Evolutionary conservation across 2,888 invertebrate genomes (phyloP).

Genomic region (Campoplex nolae): DNA sequence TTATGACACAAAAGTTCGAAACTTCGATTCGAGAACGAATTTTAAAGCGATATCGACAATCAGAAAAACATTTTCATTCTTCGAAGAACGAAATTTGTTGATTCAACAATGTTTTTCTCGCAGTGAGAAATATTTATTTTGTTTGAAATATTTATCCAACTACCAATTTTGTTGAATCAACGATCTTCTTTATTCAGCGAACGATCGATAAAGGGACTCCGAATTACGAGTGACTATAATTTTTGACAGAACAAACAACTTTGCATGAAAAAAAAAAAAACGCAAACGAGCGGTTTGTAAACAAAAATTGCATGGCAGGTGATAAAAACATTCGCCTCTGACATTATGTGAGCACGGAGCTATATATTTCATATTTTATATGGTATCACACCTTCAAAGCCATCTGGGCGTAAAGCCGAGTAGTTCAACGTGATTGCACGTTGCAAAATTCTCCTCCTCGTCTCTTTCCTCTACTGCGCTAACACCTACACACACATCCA

Average conservation of each 20-base stretch:
- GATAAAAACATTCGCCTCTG: background rate
- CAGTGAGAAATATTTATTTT: too few relatives aligned
- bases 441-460: background rate
- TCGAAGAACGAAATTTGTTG: background rate
- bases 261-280: background rate
- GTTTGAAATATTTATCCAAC: too few relatives aligned
- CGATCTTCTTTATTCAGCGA: too few relatives aligned
- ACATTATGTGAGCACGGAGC: constrained; percentile 8
- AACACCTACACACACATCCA: background rate
- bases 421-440: constrained; percentile 55
- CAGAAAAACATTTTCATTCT: background rate
- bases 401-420: constrained; percentile 50
- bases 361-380: constrained; percentile 8
- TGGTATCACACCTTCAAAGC: constrained; percentile 18
- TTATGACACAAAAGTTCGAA: background rate
- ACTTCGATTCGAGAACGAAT: background rate
- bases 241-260: background rate
- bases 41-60: background rate
- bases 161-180: too few relatives aligned
- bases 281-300: background rate
- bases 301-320: background rate
- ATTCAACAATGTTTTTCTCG: too few relatives aligned
- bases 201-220: too few relatives aligned
- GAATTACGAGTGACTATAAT: background rate
- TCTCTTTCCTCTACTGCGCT: background rate